Conservation (phyloP, 2,113 vertebrate genomes). For the Cottus gobio region DNA sequence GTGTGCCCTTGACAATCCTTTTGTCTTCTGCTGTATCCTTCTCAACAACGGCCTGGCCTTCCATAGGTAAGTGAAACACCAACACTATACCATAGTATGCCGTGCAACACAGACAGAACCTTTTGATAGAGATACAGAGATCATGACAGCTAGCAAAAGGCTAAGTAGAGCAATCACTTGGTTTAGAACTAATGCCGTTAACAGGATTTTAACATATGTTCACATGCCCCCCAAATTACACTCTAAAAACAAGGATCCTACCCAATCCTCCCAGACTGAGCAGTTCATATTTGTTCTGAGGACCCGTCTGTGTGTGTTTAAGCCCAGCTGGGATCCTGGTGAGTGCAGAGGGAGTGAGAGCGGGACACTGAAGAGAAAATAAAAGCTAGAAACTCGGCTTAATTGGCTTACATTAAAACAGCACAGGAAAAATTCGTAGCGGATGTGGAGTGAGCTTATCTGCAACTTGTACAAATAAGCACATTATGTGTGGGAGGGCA, state of each 20-base stretch:
- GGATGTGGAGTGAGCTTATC: constrained; percentile 63
- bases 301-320: constrained; percentile 79
- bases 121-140: constrained; percentile 37
- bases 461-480: constrained; percentile 51
- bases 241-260: constrained; percentile 62
- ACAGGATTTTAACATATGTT: constrained; percentile 78
- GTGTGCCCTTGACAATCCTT: constrained; percentile 14
- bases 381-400: constrained; percentile 67
- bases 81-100: not conserved
- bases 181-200: constrained; percentile 65
- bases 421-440: constrained; percentile 47
- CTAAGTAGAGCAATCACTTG: constrained; percentile 20
- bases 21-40: not conserved
- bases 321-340: constrained; percentile 75
- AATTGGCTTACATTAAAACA: constrained; percentile 78
- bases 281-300: constrained; percentile 79
- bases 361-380: constrained; percentile 57
- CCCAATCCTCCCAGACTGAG: constrained; percentile 62
- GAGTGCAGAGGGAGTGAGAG: constrained; percentile 49
- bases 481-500: constrained; percentile 29
- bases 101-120: not conserved
- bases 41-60: not conserved
- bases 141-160: constrained; percentile 17
- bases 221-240: constrained; percentile 58
- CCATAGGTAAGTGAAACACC: constrained; percentile 70